A percentile compares a stretch with the other conserved stretches of the same genome.
phyloP scores from a whole-genome alignment of 2,888 invertebrate species.

The Eueremaeus valkanovi region DNA sequence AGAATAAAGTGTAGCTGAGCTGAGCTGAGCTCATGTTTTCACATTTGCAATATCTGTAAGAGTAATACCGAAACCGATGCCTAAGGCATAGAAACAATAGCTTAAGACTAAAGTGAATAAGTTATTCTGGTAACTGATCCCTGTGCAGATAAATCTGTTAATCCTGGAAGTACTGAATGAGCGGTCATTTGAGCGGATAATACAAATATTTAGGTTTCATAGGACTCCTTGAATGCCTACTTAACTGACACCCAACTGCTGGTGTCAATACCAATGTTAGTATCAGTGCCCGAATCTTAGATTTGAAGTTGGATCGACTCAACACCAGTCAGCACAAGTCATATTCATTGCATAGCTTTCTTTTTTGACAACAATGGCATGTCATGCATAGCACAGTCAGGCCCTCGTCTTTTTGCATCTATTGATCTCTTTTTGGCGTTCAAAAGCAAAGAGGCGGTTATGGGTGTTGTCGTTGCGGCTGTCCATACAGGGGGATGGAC shows the following conservation, averaged over 20 bases:
- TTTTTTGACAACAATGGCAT: slow-evolving; percentile 19
- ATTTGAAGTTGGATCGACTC: slow-evolving; percentile 4
- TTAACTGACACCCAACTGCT: slow-evolving; percentile 9
- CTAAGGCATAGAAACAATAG: slow-evolving; percentile 23
- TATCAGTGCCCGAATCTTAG: slow-evolving; percentile 14
- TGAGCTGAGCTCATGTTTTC: too few relatives aligned
- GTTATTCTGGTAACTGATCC: background rate
- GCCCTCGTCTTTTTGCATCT: slow-evolving; percentile 29
- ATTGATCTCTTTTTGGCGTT: slow-evolving; percentile 31
- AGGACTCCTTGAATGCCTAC: background rate
- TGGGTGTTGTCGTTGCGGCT: slow-evolving; percentile 29
- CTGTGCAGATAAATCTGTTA: background rate
- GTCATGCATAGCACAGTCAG: slow-evolving; percentile 22
- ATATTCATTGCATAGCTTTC: background rate
- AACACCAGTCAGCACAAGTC: background rate
- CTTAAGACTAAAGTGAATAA: too few relatives aligned
- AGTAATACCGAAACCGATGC: too few relatives aligned
- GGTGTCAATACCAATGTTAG: background rate
- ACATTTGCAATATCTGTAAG: too few relatives aligned
- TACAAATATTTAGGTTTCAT: background rate
- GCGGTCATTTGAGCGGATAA: background rate
- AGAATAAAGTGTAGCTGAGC: too few relatives aligned
- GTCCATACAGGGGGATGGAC: slow-evolving; percentile 21
- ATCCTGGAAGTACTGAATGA: too few relatives aligned
- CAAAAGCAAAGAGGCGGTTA: slow-evolving; percentile 25